Evolutionary conservation across 2,797 vertebrate species (phyloP).

Genomic region (Chromis chromis): DNA sequence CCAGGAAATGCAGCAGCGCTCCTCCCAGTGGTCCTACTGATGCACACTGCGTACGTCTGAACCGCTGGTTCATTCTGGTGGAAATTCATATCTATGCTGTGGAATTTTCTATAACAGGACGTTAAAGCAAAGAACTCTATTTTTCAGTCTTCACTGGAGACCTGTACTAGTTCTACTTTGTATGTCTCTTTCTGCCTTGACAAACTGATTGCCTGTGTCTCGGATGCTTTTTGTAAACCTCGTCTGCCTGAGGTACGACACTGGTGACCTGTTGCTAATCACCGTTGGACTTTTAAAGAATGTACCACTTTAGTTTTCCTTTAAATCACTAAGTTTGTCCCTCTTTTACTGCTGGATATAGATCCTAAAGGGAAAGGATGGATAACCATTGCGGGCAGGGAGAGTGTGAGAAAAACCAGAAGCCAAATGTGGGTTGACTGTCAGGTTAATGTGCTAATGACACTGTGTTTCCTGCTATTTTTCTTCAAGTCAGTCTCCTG

Average conservation of each 20-base stretch:
- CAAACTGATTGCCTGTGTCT: conserved; percentile 32
- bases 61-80: conserved; percentile 17
- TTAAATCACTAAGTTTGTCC: conserved; percentile 8
- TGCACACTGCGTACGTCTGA: conserved; percentile 6
- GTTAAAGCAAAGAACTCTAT: conserved; percentile 55
- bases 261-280: conserved; percentile 32
- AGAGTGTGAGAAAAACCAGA: neutral
- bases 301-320: conserved; percentile 41
- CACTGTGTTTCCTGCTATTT: conserved; percentile 9
- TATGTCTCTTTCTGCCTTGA: conserved; percentile 57
- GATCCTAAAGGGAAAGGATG: conserved; percentile 9
- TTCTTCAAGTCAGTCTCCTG: conserved; percentile 37
- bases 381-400: neutral
- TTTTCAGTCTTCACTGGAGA: conserved; percentile 57
- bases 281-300: conserved; percentile 51
- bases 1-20: conserved; percentile 1
- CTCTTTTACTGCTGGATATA: conserved; percentile 40
- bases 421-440: neutral
- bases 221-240: conserved; percentile 34
- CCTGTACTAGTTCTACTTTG: conserved; percentile 28
- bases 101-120: conserved; percentile 46
- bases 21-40: conserved; percentile 8
- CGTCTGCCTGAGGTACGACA: conserved; percentile 9
- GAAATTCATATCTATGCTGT: conserved; percentile 32
- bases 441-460: conserved; percentile 18